Percentiles rank a stretch among this genome's conserved stretches.
Evolutionary conservation across 2,797 vertebrate genomes (phyloP).

Genomic region (Neopelma chrysocephalum): DNA sequence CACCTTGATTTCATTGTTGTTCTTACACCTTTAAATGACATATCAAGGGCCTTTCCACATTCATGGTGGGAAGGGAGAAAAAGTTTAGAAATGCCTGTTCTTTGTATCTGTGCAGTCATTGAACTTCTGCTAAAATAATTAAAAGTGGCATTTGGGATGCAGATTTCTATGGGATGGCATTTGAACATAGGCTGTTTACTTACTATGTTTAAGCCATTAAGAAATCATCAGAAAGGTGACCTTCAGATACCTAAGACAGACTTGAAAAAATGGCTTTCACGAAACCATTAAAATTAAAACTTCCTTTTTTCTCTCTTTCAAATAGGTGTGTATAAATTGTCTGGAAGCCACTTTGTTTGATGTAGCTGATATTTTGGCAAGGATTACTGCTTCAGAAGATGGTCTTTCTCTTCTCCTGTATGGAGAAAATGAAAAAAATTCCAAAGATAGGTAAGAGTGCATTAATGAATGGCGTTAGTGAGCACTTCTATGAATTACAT

Average conservation of each 20-base stretch:
- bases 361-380: constrained; percentile 88
- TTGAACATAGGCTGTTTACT: not conserved
- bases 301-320: not conserved
- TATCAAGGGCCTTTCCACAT: not conserved
- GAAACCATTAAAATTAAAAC: not conserved
- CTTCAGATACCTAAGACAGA: not conserved
- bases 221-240: not conserved
- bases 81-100: not conserved
- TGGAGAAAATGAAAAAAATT: constrained; percentile 78
- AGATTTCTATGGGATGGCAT: not conserved
- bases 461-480: not conserved
- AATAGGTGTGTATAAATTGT: constrained; percentile 80
- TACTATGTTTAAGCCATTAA: not conserved
- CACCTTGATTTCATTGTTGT: not conserved
- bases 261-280: not conserved
- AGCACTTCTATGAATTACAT: not conserved
- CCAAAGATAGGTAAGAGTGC: constrained; percentile 78
- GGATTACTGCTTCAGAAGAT: constrained; percentile 86
- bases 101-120: not conserved
- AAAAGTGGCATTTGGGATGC: not conserved
- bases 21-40: not conserved
- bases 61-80: not conserved
- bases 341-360: constrained; percentile 83
- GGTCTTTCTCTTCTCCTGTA: constrained; percentile 89
- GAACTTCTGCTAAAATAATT: not conserved